A percentile compares a stretch with the other conserved stretches of the same genome.
Conservation (phyloP, 64 coral and sea anemone genomes). For the Orbicella faveolata region DNA sequence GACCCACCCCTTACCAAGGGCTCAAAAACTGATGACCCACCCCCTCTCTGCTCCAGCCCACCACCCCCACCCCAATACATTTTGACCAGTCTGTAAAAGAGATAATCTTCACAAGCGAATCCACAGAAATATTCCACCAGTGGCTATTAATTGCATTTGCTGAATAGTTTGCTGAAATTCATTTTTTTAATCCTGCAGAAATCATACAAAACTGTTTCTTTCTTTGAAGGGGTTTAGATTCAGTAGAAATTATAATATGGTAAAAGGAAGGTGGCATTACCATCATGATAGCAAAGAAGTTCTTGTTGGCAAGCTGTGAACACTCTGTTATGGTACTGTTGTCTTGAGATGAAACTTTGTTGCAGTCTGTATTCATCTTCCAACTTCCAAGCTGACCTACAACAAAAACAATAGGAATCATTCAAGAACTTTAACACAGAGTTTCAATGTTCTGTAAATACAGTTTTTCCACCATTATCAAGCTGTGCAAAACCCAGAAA, state of each 20-base stretch:
- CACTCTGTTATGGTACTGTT: constrained; percentile 66
- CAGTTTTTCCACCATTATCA: neutral
- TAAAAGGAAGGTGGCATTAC: constrained; percentile 19
- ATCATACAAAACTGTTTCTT: too few species aligned
- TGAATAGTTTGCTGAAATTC: too few species aligned
- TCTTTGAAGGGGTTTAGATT: too few species aligned
- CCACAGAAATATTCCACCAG: too few species aligned
- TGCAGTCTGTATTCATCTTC: constrained; percentile 64
- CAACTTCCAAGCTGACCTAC: constrained; percentile 66
- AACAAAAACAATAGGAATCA: neutral
- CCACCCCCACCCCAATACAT: too few species aligned
- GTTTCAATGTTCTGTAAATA: neutral
- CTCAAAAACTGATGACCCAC: too few species aligned
- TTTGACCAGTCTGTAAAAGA: neutral
- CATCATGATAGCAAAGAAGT: constrained; percentile 86
- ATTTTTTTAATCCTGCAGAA: too few species aligned
- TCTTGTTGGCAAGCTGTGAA: constrained; percentile 25
- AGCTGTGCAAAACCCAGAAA: too few species aligned
- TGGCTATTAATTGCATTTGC: too few species aligned
- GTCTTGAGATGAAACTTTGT: constrained; percentile 15
- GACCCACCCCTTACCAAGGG: too few species aligned
- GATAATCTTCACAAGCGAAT: too few species aligned
- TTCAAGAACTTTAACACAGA: neutral
- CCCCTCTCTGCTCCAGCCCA: too few species aligned
- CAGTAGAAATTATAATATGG: neutral